Conservation (phyloP, 2,888 invertebrate genomes). For the Panopea generosa region DNA sequence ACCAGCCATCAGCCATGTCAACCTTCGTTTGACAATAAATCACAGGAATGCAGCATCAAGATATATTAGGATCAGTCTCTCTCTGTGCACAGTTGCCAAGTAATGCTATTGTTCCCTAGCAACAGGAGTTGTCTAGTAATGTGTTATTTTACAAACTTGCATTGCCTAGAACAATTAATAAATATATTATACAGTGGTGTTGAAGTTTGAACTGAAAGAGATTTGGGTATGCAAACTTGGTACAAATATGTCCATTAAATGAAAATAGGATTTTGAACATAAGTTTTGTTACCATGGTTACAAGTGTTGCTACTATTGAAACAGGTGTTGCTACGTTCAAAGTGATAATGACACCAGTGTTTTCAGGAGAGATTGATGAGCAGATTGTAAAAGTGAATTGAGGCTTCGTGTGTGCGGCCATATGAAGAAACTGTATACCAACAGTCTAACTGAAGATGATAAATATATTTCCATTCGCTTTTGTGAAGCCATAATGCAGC, state of each 20-base stretch:
- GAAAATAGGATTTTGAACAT: too few species aligned
- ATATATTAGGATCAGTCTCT: background rate
- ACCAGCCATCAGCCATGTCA: conserved; percentile 90
- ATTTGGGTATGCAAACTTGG: too few species aligned
- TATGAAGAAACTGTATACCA: too few species aligned
- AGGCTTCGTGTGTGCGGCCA: background rate
- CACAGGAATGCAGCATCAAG: conserved; percentile 52
- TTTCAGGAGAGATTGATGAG: background rate
- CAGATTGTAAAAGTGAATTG: background rate
- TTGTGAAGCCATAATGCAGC: conserved; percentile 7
- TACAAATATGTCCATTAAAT: too few species aligned
- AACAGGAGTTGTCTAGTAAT: background rate
- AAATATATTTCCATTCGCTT: background rate
- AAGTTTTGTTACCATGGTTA: too few species aligned
- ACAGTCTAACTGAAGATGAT: background rate
- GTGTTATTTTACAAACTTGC: too few species aligned
- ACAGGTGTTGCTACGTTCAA: too few species aligned
- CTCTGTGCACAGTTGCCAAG: background rate
- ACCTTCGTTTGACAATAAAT: conserved; percentile 87
- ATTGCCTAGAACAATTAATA: too few species aligned
- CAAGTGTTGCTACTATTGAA: too few species aligned
- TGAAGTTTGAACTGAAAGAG: too few species aligned
- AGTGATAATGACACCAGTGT: too few species aligned
- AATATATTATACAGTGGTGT: too few species aligned
- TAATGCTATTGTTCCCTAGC: background rate